Percentiles rank a stretch among this genome's conserved stretches.
Evolutionary conservation across 1,140 invertebrate species (phyloP).

Genomic region (Andricus grossulariae): DNA sequence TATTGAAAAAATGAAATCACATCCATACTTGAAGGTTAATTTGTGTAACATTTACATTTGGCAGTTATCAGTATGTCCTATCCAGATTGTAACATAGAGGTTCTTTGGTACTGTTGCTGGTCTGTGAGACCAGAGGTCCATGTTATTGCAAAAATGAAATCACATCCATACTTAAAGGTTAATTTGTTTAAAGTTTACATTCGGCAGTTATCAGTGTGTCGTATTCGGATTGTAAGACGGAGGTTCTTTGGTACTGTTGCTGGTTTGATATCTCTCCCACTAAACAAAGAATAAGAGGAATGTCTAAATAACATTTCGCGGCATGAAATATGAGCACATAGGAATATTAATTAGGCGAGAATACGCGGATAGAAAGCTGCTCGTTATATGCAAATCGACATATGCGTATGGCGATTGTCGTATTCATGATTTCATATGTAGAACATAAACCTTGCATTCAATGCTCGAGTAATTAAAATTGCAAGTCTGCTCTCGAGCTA

Average conservation of each 20-base stretch:
- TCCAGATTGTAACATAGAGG: background rate
- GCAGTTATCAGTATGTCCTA: too few relatives aligned
- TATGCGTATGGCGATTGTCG: conserved; percentile 1
- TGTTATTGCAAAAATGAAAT: too few relatives aligned
- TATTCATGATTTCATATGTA: conserved; percentile 22
- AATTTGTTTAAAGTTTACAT: too few relatives aligned
- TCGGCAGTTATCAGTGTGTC: too few relatives aligned
- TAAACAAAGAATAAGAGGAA: background rate
- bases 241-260: background rate
- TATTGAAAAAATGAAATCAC: too few relatives aligned
- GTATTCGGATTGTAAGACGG: too few relatives aligned
- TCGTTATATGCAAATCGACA: conserved; percentile 23
- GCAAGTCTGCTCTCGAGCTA: conserved; percentile 4
- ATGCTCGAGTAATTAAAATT: conserved; percentile 24
- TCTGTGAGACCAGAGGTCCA: too few relatives aligned
- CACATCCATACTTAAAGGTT: too few relatives aligned
- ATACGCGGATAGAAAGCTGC: conserved; percentile 14
- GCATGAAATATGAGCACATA: conserved; percentile 20
- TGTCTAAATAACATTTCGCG: conserved; percentile 8
- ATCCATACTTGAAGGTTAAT: too few relatives aligned
- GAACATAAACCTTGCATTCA: conserved; percentile 14
- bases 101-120: too few relatives aligned
- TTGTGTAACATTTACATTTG: too few relatives aligned
- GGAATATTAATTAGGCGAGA: conserved; percentile 19
- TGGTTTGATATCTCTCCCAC: background rate